These are phyloP conservation scores for Entomyzon cyanotis DNA, from an alignment of 2,113 vertebrate species.

Conservation along the genomic window DNA sequence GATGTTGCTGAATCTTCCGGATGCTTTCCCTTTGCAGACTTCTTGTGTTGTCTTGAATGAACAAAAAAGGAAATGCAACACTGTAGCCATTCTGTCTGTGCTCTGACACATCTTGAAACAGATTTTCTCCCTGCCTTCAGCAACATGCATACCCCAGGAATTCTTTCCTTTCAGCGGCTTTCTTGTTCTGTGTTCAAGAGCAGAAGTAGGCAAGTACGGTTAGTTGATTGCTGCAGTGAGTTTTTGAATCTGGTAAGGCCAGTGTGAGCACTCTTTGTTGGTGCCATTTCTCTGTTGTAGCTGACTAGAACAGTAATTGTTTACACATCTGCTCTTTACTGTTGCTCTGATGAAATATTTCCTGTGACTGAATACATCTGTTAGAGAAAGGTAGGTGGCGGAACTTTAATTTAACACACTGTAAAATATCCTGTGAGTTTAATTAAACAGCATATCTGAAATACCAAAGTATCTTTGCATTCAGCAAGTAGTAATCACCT, in stretches of 20 bases:
- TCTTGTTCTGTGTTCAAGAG: background rate
- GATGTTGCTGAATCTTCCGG: background rate
- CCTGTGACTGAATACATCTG: conserved; percentile 5
- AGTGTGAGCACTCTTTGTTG: background rate
- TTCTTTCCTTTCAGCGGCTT: background rate
- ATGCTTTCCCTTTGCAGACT: background rate
- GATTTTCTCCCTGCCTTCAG: conserved; percentile 14
- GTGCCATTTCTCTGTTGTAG: background rate
- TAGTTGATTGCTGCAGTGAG: background rate
- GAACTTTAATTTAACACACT: background rate
- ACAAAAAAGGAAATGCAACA: conserved; percentile 50
- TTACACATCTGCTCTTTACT: conserved; percentile 2
- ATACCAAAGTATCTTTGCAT: background rate
- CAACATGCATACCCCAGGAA: background rate
- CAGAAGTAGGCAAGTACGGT: background rate
- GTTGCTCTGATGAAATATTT: conserved; percentile 14
- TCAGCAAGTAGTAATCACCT: background rate
- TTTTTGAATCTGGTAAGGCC: background rate
- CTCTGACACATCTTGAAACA: conserved; percentile 8
- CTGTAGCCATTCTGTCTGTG: background rate
- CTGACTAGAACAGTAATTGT: background rate
- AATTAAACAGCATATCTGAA: background rate
- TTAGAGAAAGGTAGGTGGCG: conserved; percentile 27
- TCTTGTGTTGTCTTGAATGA: conserved; percentile 3
- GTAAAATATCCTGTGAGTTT: background rate